Evolutionary conservation across 1,140 invertebrate genomes (phyloP), one percentile per base, ranked within the genome.

Genomic region (Drosophila persimilis): DNA sequence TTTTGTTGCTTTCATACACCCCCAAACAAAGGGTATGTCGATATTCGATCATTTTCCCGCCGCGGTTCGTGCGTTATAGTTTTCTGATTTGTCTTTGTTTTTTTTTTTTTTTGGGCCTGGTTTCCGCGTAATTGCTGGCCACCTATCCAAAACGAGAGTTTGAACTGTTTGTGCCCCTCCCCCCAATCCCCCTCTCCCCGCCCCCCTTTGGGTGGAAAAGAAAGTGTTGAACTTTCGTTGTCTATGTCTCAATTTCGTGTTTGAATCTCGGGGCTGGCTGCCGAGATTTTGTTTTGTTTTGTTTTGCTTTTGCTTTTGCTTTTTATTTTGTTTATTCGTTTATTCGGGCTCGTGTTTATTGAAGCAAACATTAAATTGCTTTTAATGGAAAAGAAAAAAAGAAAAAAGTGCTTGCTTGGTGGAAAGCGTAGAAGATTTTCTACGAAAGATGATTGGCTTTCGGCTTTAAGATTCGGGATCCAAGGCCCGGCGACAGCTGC

Each of bases 151-250:
- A 63, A 43, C 41, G 47, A 58, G 59, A 61, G 62, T 76, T 76
- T 79, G 62, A 84, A 84, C 72, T 39, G 31, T 65, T 73, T 67
- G 20, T 35, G 17, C 31, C 44, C 3, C 29, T 5, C 11, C 17
- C 13, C n/a, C 17, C 1, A 26, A 0, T 24, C 0, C 0, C 17
- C 0, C 17, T 17, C 17, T 17, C 46, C 29, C 31, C 9, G 48
- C 39, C 11, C 24, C 2, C 31, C 35, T 39, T n/a, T 58, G 20
- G 39, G 66, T 50, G 61, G 56, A 78, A 83, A 84, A 84, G 80
- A 84, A 84, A 84, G 80, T 84, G 80, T 72, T 83, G 80, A 84
- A 84, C 80, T 84, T 79, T 84, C 63, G 43, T 70, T 66, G 73
- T 70, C 70, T 83, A 70, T 83, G 79, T 71, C 80, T 84, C 71